phyloP scores from a whole-genome alignment of 2,113 vertebrate species.

The Leptocoma aspasia region DNA sequence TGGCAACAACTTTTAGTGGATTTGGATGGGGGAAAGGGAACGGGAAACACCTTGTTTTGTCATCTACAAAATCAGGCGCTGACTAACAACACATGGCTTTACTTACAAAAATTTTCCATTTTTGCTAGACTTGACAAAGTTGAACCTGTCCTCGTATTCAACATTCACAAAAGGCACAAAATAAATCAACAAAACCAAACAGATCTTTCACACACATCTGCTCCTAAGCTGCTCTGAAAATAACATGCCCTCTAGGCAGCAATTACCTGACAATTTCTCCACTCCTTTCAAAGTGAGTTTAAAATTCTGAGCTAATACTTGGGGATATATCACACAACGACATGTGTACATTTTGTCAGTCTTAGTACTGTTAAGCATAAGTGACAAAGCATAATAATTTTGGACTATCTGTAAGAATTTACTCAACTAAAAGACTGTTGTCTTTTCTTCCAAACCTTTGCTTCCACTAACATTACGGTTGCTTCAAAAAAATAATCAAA shows the following conservation, averaged over 20 bases:
- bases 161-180: neutral
- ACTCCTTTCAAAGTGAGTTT: neutral
- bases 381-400: neutral
- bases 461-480: neutral
- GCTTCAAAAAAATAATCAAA: neutral
- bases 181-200: neutral
- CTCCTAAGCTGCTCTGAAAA: neutral
- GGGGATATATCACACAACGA: neutral
- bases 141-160: neutral
- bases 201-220: neutral
- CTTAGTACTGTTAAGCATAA: neutral
- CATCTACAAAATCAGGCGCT: neutral
- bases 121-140: neutral
- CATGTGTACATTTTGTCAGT: neutral
- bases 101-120: neutral
- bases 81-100: neutral
- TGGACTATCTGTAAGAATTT: neutral
- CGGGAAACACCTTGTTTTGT: neutral
- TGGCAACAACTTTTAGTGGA: neutral
- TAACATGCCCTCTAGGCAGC: neutral
- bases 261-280: neutral
- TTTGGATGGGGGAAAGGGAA: fast-evolving
- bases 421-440: neutral
- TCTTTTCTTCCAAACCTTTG: neutral
- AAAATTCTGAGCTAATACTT: neutral